A percentile compares a stretch with the other conserved stretches of the same genome.
phyloP scores from a whole-genome alignment of 2,797 vertebrate species.

The Podarcis lilfordi region DNA sequence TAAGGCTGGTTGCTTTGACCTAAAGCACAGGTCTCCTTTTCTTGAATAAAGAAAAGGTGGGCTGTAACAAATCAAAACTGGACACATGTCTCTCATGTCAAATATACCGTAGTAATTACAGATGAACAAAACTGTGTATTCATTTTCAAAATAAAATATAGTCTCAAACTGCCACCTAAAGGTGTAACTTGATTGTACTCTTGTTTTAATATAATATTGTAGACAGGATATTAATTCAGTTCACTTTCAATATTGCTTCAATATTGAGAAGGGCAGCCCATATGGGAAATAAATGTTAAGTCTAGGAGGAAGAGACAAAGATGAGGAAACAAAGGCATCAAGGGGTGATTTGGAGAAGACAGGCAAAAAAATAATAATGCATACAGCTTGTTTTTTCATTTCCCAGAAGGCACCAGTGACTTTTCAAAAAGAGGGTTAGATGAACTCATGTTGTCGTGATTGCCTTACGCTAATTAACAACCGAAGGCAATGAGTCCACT shows the following conservation, averaged over 20 bases:
- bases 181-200: slow-evolving; percentile 11
- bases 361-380: not conserved
- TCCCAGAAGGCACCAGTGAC: not conserved
- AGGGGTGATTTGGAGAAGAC: not conserved
- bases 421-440: not conserved
- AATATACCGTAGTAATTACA: not conserved
- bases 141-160: not conserved
- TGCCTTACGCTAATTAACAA: not conserved
- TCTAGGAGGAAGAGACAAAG: not conserved
- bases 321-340: not conserved
- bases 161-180: slow-evolving; percentile 46
- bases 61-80: not conserved
- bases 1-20: not conserved
- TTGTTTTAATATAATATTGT: not conserved
- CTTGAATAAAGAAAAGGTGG: not conserved
- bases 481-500: not conserved
- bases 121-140: not conserved
- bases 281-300: slow-evolving; percentile 11
- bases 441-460: not conserved
- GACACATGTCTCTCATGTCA: not conserved
- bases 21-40: not conserved
- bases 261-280: not conserved
- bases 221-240: not conserved
- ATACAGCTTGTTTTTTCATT: not conserved
- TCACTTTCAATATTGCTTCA: not conserved